Conservation (phyloP, 2,797 vertebrate genomes). For the Luscinia megarhynchos region DNA sequence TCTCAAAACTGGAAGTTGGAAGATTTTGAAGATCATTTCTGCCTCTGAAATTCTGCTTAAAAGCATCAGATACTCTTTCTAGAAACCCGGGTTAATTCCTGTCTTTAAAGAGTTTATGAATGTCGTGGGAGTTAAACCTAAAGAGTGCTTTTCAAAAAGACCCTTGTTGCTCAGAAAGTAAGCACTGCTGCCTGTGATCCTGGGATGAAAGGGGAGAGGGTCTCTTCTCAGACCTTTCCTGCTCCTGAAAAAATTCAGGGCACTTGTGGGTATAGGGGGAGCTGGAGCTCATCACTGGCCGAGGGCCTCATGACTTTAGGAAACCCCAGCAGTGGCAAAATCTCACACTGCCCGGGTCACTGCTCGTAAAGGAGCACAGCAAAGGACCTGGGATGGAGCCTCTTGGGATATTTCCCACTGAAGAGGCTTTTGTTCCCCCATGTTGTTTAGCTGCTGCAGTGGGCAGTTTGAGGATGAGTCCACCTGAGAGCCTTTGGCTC, state of each 20-base stretch:
- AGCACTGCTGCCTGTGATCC: neutral
- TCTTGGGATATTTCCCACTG: neutral
- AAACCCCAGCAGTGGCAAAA: neutral
- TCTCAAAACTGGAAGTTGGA: slow-evolving; percentile 24
- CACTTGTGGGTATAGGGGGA: neutral
- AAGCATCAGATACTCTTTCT: neutral
- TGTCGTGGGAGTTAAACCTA: neutral
- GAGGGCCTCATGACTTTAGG: neutral
- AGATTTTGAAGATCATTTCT: slow-evolving; percentile 38
- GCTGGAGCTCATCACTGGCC: neutral
- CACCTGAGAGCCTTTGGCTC: neutral
- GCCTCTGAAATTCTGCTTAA: neutral
- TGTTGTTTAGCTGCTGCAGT: neutral
- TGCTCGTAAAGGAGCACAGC: neutral
- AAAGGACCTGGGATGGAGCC: neutral
- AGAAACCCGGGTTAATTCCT: slow-evolving; percentile 36
- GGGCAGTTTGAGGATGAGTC: neutral
- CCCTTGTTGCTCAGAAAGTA: neutral
- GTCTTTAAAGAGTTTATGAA: neutral
- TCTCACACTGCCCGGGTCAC: fast-evolving
- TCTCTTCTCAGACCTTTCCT: neutral
- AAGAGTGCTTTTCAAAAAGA: neutral
- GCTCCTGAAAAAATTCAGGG: neutral
- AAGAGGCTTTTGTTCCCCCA: neutral
- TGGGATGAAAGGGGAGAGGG: neutral